Conservation (phyloP, 1,140 invertebrate genomes). For the Brachionus rubens region DNA sequence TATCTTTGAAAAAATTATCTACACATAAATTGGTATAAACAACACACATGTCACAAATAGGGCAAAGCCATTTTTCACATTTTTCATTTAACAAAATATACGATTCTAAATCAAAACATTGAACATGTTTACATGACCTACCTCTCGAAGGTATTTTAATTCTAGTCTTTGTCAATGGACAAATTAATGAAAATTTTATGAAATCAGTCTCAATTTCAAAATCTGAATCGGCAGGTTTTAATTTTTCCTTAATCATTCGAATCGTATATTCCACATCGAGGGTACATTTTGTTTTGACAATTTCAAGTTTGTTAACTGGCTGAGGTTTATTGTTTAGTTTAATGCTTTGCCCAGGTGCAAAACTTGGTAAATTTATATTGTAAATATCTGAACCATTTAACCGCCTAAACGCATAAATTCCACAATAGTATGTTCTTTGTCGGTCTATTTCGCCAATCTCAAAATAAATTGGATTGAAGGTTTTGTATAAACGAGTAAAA, state of each 20-base stretch:
- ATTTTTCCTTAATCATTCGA: conserved; percentile 38
- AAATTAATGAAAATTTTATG: conserved; percentile 60
- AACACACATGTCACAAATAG: conserved; percentile 87
- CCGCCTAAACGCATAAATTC: not conserved
- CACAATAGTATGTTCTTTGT: not conserved
- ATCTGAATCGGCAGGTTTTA: not conserved
- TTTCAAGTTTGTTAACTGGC: not conserved
- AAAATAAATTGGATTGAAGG: conserved; percentile 17
- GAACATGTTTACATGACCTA: conserved; percentile 84
- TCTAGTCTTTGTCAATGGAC: conserved; percentile 87
- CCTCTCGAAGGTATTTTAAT: conserved; percentile 84
- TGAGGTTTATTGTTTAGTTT: not conserved
- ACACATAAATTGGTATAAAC: conserved; percentile 84
- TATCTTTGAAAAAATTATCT: conserved; percentile 68
- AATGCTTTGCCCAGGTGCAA: too few relatives aligned
- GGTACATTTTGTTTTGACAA: not conserved
- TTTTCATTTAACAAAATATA: conserved; percentile 97
- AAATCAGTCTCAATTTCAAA: conserved; percentile 63
- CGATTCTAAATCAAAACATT: conserved; percentile 92
- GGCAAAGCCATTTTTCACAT: conserved; percentile 95
- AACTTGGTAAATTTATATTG: too few relatives aligned
- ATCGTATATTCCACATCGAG: not conserved
- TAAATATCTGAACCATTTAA: too few relatives aligned
- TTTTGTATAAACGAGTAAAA: not conserved
- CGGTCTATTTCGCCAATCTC: not conserved